Base-by-base conservation (phyloP, 2,797 vertebrate genomes). In the Microhierax caerulescens region DNA sequence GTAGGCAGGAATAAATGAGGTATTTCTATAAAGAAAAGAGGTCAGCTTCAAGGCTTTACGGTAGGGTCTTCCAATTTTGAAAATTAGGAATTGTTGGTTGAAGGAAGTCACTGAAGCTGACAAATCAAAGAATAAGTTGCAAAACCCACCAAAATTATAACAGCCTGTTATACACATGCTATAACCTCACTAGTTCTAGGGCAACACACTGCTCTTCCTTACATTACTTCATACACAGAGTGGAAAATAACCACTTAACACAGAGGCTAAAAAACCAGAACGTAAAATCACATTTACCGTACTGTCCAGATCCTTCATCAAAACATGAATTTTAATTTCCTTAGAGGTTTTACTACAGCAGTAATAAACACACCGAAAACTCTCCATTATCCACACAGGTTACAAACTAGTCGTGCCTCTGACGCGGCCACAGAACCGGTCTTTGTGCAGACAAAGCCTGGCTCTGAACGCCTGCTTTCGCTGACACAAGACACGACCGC, bases 401-500 rank as follows among this genome's bases (percentile, higher is more conserved):
- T 64, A 60, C n/a, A 37, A 68, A 64, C 20, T 8, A 64, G 13
- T 36, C 7, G 0, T 7, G 8, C 2, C 13, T 57, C 24, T 63
- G 64, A 56, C 0, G 1, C 7, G 22, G 21, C 11, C 72, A 37
- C 43, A 36, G 57, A 36, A 7, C 2, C 45, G 21, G 28, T 60
- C 41, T 57, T 51, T 28, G 37, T 32, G 64, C 34, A 73, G 53
- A 56, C 24, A 27, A n/a, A 68, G 24, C 43, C 28, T 64, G 32
- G 32, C 37, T 78, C 34, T 36, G 48, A 81, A 67, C 9, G 7
- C 7, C 16, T 19, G 2, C n/a, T 50, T 84, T 27, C 16, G 24
- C 27, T 85, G 45, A 34, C 0, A 0, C 24, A 11, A 8, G 11
- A 24, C 4, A 18, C 10, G 60, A 47, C 17, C 48, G 11, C 23